Percentiles rank a stretch among this genome's conserved stretches.
Conservation (phyloP, 2,888 invertebrate genomes). For the Argynnis bischoffii region DNA sequence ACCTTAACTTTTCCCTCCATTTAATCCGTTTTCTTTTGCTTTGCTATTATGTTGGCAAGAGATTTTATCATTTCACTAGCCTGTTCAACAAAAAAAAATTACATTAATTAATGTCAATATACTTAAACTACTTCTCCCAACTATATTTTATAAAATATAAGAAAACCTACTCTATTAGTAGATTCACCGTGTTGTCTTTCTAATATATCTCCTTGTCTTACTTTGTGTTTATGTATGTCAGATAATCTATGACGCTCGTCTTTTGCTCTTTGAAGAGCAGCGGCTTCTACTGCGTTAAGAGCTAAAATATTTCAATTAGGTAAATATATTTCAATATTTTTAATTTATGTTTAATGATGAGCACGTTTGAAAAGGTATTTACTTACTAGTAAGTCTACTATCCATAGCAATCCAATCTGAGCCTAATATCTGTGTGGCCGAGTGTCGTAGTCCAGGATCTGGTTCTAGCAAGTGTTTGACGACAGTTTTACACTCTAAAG, state of each 20-base stretch:
- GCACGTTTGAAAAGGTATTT: background rate
- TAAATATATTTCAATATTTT: background rate
- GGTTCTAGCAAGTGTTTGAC: conserved; percentile 87
- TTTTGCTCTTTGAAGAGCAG: conserved; percentile 82
- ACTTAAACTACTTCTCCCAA: background rate
- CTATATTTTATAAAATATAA: conserved; percentile 7
- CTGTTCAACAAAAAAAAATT: conserved; percentile 49
- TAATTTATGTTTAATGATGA: background rate
- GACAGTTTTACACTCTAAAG: conserved; percentile 84
- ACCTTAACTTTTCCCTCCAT: conserved; percentile 72
- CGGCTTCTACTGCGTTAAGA: conserved; percentile 82
- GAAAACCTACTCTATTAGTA: conserved; percentile 37
- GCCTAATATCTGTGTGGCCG: conserved; percentile 79
- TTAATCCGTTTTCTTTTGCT: conserved; percentile 54
- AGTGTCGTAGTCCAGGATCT: conserved; percentile 82
- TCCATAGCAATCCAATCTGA: conserved; percentile 88
- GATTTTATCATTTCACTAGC: conserved; percentile 76
- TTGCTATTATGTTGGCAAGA: conserved; percentile 64
- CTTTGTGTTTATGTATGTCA: conserved; percentile 52
- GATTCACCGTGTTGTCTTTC: conserved; percentile 56
- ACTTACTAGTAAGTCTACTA: conserved; percentile 79
- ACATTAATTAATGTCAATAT: background rate
- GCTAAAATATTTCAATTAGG: conserved; percentile 49
- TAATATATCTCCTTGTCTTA: conserved; percentile 67
- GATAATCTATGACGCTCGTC: conserved; percentile 71